Percentiles rank a stretch among this genome's conserved stretches.
Evolutionary conservation across 2,113 vertebrate species (phyloP).

Genomic region (Pachyramphus minor): DNA sequence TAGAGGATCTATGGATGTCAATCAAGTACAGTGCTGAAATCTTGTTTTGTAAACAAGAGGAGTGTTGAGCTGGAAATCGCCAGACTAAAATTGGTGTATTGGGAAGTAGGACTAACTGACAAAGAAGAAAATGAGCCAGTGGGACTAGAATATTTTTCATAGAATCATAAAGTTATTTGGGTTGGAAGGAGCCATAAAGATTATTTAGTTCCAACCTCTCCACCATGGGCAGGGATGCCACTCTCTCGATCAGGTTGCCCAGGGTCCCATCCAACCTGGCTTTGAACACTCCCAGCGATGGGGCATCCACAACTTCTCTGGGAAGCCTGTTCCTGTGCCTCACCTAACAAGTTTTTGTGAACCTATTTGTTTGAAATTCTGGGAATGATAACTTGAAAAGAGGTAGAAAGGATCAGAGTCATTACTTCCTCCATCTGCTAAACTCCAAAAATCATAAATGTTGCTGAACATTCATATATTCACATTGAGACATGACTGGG

Average conservation of each 20-base stretch:
- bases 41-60: not conserved
- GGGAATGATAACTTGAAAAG: not conserved
- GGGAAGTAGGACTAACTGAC: not conserved
- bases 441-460: not conserved
- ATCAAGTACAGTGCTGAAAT: not conserved
- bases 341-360: not conserved
- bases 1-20: not conserved
- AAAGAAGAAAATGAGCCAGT: not conserved
- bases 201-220: not conserved
- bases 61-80: not conserved
- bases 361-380: not conserved
- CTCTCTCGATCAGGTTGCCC: not conserved
- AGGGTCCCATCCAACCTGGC: not conserved
- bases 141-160: not conserved
- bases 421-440: not conserved
- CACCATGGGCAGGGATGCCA: not conserved
- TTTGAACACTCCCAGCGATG: not conserved
- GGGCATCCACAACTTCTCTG: not conserved
- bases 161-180: not conserved
- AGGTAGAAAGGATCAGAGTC: not conserved
- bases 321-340: not conserved
- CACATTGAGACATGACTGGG: not conserved
- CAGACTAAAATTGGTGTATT: not conserved
- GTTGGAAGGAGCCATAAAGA: not conserved
- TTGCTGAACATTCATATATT: not conserved